These are phyloP conservation scores for Sciurus vulgaris DNA, from an alignment of 2,797 vertebrate species.

Conservation along the genomic window DNA sequence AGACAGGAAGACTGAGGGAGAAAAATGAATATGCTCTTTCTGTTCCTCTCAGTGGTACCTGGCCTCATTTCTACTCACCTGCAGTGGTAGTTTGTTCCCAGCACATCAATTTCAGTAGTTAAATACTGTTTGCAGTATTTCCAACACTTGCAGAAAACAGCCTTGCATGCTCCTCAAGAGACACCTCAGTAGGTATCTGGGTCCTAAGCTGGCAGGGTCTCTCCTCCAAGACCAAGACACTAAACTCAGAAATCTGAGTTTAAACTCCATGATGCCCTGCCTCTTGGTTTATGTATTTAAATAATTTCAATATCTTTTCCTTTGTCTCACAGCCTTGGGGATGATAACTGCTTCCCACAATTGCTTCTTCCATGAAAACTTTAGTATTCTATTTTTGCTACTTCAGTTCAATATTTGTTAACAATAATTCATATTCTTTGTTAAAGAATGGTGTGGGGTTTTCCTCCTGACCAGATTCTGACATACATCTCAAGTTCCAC, in stretches of 20 bases:
- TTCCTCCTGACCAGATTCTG: background rate
- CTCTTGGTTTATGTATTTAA: background rate
- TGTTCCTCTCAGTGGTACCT: background rate
- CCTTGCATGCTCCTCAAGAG: background rate
- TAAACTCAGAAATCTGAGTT: background rate
- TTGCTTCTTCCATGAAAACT: constrained; percentile 20
- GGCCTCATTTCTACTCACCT: background rate
- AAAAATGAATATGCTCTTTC: background rate
- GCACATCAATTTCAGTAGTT: background rate
- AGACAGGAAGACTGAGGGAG: background rate
- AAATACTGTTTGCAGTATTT: background rate
- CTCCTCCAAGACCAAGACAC: background rate
- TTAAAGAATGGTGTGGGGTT: constrained; percentile 37
- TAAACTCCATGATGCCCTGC: background rate
- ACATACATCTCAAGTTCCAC: background rate
- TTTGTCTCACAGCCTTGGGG: background rate
- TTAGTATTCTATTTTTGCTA: background rate
- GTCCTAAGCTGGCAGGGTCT: background rate
- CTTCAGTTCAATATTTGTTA: background rate
- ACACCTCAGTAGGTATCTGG: background rate
- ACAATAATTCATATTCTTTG: background rate
- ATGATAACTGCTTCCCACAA: background rate
- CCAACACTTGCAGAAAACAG: background rate
- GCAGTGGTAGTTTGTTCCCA: background rate
- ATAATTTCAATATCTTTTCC: background rate